A percentile compares a stretch with the other conserved stretches of the same genome.
Conservation (phyloP, 2,113 vertebrate species). For the Sitta europaea region DNA sequence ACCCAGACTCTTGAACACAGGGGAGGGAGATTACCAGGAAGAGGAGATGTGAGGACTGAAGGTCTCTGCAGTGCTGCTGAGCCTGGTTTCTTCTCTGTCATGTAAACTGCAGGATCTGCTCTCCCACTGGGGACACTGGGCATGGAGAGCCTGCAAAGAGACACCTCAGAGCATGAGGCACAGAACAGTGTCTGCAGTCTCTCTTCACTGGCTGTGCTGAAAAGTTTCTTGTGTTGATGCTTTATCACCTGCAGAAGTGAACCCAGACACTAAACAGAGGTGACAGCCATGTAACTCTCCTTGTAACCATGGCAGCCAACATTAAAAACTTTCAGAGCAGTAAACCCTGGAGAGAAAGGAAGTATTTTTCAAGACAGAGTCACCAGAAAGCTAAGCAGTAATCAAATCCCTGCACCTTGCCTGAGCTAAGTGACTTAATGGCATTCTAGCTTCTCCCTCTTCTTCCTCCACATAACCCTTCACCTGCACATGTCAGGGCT, state of each 20-base stretch:
- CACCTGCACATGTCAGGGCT: not conserved
- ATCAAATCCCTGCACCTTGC: not conserved
- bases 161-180: not conserved
- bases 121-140: not conserved
- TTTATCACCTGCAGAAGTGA: not conserved
- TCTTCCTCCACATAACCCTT: not conserved
- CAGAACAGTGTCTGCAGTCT: not conserved
- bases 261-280: not conserved
- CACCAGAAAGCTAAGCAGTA: not conserved
- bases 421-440: not conserved
- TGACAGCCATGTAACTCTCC: not conserved
- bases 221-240: not conserved
- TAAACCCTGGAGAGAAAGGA: not conserved
- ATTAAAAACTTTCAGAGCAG: not conserved
- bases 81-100: not conserved
- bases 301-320: not conserved
- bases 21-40: slow-evolving; percentile 49
- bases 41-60: not conserved
- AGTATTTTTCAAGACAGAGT: not conserved
- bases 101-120: not conserved
- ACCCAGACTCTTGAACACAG: not conserved
- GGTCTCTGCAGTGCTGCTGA: not conserved
- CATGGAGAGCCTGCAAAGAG: not conserved
- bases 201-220: not conserved
- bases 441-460: not conserved